Conservation (phyloP, 2,888 invertebrate species). For the Drosophila pegasa region DNA sequence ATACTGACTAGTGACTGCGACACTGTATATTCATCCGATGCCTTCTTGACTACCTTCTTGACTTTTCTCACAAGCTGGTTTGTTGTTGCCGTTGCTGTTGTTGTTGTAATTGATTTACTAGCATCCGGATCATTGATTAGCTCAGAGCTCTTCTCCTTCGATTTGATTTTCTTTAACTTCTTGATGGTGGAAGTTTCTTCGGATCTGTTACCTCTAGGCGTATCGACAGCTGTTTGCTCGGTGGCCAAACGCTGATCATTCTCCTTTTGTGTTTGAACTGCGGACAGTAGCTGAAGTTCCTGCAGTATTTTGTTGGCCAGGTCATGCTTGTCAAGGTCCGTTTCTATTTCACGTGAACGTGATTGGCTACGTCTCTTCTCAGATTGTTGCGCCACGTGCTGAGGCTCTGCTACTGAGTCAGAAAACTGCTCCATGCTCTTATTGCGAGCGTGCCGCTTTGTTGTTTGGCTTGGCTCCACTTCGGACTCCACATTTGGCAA, state of each 20-base stretch:
- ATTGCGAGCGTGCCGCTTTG: constrained; percentile 78
- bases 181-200: constrained; percentile 67
- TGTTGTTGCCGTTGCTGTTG: constrained; percentile 54
- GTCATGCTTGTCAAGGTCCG: constrained; percentile 76
- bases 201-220: constrained; percentile 20
- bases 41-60: constrained; percentile 81
- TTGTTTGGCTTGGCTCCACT: constrained; percentile 14
- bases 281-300: constrained; percentile 82
- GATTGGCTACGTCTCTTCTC: constrained; percentile 73
- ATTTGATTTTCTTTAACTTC: constrained; percentile 77
- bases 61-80: constrained; percentile 71
- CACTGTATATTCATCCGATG: constrained; percentile 47
- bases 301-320: constrained; percentile 83
- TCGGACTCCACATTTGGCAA: constrained; percentile 62
- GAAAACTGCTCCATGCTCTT: constrained; percentile 82
- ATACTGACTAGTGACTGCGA: background rate
- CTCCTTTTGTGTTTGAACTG: constrained; percentile 75
- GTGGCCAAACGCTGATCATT: constrained; percentile 47
- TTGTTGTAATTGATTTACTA: constrained; percentile 20
- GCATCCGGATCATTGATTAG: constrained; percentile 42
- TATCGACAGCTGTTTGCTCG: constrained; percentile 9
- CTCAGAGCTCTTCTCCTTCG: constrained; percentile 72
- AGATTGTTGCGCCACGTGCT: constrained; percentile 17
- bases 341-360: constrained; percentile 65
- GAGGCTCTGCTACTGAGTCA: constrained; percentile 26